Percentiles rank a stretch among this genome's conserved stretches.
Evolutionary conservation across 1,140 invertebrate genomes (phyloP).

Genomic region (Pseudachorutes palmiensis): DNA sequence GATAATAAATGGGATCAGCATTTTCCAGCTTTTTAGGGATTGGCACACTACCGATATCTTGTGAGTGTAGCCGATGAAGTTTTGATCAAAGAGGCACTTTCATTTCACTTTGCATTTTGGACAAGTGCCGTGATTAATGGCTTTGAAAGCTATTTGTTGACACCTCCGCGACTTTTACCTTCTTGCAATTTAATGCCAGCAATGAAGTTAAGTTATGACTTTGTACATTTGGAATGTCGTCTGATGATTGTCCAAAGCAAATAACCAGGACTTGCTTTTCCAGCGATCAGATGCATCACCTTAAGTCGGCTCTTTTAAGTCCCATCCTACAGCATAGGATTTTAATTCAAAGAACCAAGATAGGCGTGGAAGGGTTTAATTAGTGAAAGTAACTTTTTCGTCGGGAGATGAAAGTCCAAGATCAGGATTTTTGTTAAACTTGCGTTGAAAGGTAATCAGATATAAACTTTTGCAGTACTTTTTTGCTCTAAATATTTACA

Average conservation of each 20-base stretch:
- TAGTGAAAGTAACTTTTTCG: neutral
- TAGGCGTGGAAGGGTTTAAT: neutral
- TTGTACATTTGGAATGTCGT: neutral
- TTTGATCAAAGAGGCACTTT: too few species aligned
- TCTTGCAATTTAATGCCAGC: neutral
- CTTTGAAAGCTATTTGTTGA: neutral
- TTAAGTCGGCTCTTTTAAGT: neutral
- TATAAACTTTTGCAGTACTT: conserved; percentile 2
- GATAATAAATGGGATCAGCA: too few species aligned
- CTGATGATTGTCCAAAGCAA: neutral
- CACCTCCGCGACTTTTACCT: neutral
- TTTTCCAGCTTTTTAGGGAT: too few species aligned
- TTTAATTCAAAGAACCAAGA: neutral
- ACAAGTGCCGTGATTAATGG: neutral
- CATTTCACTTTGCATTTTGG: too few species aligned
- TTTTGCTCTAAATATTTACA: conserved; percentile 16
- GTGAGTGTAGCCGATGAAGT: too few species aligned
- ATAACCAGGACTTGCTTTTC: too few species aligned
- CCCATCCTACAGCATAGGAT: neutral
- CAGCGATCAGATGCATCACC: neutral
- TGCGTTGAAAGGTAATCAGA: neutral
- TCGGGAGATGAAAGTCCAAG: too few species aligned
- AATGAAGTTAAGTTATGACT: neutral
- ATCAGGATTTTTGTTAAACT: too few species aligned
- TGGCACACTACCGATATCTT: too few species aligned